These are phyloP conservation scores for Galerucella nymphaeae DNA, from an alignment of 2,888 invertebrate species.

Conservation along the genomic window DNA sequence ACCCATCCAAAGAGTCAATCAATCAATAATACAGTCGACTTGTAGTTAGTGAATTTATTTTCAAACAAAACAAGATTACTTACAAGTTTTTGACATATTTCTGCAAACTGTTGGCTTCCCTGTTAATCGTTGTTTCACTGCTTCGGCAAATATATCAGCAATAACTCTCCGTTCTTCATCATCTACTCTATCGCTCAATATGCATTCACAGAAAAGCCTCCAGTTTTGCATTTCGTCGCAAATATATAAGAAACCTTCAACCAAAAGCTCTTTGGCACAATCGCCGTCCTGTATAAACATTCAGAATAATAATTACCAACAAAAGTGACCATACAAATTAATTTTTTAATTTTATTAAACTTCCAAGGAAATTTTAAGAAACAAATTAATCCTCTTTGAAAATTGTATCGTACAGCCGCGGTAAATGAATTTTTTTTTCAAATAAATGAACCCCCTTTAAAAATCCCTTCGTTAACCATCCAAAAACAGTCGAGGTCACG, in stretches of 20 bases:
- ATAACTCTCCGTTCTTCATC: conserved; percentile 20
- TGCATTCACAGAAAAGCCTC: conserved; percentile 27
- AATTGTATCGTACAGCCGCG: too few species aligned
- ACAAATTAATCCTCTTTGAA: too few species aligned
- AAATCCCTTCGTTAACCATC: too few species aligned
- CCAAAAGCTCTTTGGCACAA: conserved; percentile 26
- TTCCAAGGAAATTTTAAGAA: too few species aligned
- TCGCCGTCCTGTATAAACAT: conserved; percentile 29
- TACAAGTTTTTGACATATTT: conserved; percentile 29
- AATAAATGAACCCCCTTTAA: too few species aligned
- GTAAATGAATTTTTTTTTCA: too few species aligned
- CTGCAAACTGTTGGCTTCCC: conserved; percentile 31
- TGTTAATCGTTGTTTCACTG: conserved; percentile 34
- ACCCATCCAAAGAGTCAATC: too few species aligned
- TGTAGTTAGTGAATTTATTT: conserved; percentile 8
- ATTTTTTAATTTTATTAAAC: too few species aligned
- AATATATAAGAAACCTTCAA: conserved; percentile 33
- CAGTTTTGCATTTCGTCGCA: conserved; percentile 32
- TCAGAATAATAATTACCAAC: too few species aligned
- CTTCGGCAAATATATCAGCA: conserved; percentile 33
- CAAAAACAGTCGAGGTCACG: too few species aligned
- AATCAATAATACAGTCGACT: too few species aligned
- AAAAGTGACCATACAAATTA: too few species aligned
- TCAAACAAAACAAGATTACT: conserved; percentile 17
- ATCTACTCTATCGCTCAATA: conserved; percentile 17